phyloP scores from a whole-genome alignment of 2,888 invertebrate species.

The Neoitamus cyanurus region DNA sequence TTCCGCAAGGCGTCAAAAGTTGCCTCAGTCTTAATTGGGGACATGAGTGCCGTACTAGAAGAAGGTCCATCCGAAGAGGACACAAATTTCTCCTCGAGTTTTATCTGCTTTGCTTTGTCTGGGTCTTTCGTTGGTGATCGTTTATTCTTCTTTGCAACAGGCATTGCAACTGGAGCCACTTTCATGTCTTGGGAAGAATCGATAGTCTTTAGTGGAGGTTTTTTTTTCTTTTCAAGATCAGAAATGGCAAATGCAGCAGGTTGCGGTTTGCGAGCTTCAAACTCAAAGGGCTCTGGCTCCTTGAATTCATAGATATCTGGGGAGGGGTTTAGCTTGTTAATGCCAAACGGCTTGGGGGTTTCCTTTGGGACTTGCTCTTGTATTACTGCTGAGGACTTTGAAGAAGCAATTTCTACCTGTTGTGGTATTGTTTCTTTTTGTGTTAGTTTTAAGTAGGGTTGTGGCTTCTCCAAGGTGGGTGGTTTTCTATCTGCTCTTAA shows the following conservation, averaged over 20 bases:
- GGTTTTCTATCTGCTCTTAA: conserved; percentile 59
- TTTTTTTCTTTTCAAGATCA: conserved; percentile 53
- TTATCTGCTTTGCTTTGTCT: conserved; percentile 50
- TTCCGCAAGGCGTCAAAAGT: conserved; percentile 67
- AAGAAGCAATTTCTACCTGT: conserved; percentile 33
- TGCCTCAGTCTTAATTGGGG: conserved; percentile 62
- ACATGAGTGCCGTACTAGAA: conserved; percentile 13
- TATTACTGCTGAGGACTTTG: conserved; percentile 37
- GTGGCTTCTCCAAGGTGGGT: conserved; percentile 1
- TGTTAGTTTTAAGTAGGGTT: neutral
- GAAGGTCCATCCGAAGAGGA: conserved; percentile 24
- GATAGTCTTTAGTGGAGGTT: conserved; percentile 32
- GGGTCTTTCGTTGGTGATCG: conserved; percentile 48
- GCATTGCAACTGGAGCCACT: conserved; percentile 14
- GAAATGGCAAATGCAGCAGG: conserved; percentile 26
- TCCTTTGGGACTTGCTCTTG: neutral
- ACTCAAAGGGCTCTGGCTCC: conserved; percentile 88
- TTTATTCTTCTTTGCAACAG: conserved; percentile 41
- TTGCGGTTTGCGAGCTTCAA: conserved; percentile 73
- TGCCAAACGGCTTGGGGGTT: neutral
- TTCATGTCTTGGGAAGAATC: conserved; percentile 17
- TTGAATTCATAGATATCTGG: conserved; percentile 87
- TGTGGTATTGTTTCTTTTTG: conserved; percentile 31
- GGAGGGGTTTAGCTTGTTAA: conserved; percentile 23
- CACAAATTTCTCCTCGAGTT: conserved; percentile 51